These are phyloP conservation scores for Potorous gilbertii DNA, from an alignment of 2,797 vertebrate genomes.

Conservation along the genomic window DNA sequence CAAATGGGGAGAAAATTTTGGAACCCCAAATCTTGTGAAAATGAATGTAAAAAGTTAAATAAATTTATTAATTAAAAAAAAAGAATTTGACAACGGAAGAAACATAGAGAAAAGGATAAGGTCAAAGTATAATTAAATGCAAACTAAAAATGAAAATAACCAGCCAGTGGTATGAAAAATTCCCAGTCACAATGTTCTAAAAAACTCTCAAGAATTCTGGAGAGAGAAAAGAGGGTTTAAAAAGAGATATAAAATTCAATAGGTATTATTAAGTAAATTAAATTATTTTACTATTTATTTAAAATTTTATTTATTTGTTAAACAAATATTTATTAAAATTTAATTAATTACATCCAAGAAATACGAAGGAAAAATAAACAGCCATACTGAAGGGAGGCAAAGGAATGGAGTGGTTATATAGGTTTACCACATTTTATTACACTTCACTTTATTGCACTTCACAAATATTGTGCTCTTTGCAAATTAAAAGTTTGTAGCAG, in stretches of 20 bases:
- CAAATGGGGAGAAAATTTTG: too few relatives aligned
- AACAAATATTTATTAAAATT: neutral
- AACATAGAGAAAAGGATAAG: neutral
- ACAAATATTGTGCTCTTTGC: too few relatives aligned
- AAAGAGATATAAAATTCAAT: neutral
- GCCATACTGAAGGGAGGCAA: too few relatives aligned
- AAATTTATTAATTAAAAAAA: too few relatives aligned
- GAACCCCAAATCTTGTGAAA: too few relatives aligned
- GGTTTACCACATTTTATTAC: too few relatives aligned
- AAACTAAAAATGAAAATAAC: neutral
- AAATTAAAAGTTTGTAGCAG: too few relatives aligned
- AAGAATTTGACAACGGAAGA: too few relatives aligned
- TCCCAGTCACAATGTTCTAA: neutral
- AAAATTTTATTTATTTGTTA: neutral
- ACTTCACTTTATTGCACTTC: too few relatives aligned
- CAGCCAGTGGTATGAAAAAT: neutral
- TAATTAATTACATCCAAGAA: neutral
- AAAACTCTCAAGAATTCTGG: neutral
- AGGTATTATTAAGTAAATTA: neutral
- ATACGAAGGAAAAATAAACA: neutral
- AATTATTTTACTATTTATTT: neutral
- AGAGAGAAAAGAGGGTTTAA: neutral
- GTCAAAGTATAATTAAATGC: neutral
- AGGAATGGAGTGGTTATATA: too few relatives aligned
- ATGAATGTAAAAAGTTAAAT: too few relatives aligned